Percentiles rank a stretch among this genome's conserved stretches.
phyloP scores from a whole-genome alignment of 2,888 invertebrate genomes.

The Cerceris rybyensis region DNA sequence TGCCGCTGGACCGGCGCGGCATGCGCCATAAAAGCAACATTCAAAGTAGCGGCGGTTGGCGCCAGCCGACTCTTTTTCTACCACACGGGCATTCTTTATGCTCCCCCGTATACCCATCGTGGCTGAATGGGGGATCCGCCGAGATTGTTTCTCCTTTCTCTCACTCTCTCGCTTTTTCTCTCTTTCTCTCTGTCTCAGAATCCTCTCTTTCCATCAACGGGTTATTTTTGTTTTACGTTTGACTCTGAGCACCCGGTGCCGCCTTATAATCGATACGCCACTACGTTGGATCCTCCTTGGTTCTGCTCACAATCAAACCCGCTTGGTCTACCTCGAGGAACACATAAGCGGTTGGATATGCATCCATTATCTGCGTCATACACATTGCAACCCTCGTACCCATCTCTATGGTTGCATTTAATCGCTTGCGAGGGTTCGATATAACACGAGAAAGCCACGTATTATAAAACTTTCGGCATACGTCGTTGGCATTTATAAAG shows the following conservation, averaged over 20 bases:
- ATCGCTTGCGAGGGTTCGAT: background rate
- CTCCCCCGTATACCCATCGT: slow-evolving; percentile 62
- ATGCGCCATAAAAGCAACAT: slow-evolving; percentile 74
- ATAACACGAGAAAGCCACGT: background rate
- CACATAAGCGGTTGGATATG: background rate
- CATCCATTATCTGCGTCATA: slow-evolving; percentile 16
- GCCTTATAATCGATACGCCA: slow-evolving; percentile 48
- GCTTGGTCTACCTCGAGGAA: background rate
- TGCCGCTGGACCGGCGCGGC: slow-evolving; percentile 62
- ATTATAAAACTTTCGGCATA: slow-evolving; percentile 1
- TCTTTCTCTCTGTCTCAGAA: background rate
- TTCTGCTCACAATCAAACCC: slow-evolving; percentile 1
- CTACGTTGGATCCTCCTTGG: slow-evolving; percentile 1
- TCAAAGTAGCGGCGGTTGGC: slow-evolving; percentile 75
- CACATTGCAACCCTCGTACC: background rate
- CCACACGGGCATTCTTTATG: slow-evolving; percentile 73
- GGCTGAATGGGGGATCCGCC: slow-evolving; percentile 54
- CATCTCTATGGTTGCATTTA: background rate
- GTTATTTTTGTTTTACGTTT: slow-evolving; percentile 49
- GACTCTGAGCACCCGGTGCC: slow-evolving; percentile 15
- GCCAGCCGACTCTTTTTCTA: slow-evolving; percentile 72
- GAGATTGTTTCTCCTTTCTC: slow-evolving; percentile 5
- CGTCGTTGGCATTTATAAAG: slow-evolving; percentile 6
- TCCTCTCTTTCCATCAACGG: slow-evolving; percentile 13
- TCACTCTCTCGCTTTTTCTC: slow-evolving; percentile 7